These are phyloP conservation scores for Aptenodytes forsteri DNA, from an alignment of 2,113 vertebrate genomes.

Conservation along the genomic window DNA sequence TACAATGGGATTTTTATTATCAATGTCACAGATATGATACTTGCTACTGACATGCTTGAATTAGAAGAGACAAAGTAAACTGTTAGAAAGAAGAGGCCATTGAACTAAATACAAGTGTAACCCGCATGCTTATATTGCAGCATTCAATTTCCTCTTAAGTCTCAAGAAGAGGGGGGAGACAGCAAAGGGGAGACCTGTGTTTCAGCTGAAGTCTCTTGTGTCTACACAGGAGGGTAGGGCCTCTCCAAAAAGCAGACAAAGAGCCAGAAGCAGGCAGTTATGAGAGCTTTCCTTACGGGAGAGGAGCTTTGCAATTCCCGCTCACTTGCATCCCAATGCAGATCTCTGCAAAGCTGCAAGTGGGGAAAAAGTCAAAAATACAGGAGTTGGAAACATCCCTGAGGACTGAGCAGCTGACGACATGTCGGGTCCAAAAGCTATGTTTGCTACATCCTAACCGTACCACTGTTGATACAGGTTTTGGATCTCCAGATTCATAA, in stretches of 20 bases:
- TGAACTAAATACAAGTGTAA: slow-evolving; percentile 57
- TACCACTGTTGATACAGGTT: neutral
- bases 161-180: neutral
- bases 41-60: slow-evolving; percentile 69
- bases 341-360: neutral
- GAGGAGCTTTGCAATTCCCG: neutral
- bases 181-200: slow-evolving; percentile 19
- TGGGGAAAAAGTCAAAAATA: neutral
- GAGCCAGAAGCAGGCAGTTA: neutral
- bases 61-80: slow-evolving; percentile 72
- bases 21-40: slow-evolving; percentile 65
- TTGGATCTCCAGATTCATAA: neutral
- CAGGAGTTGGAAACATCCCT: neutral
- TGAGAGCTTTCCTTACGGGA: fast-evolving
- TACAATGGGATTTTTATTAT: slow-evolving; percentile 72
- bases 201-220: slow-evolving; percentile 23
- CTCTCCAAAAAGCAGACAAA: slow-evolving; percentile 42
- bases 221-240: neutral
- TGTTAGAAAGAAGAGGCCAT: slow-evolving; percentile 58
- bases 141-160: slow-evolving; percentile 32
- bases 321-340: neutral
- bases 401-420: neutral
- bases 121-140: slow-evolving; percentile 45
- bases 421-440: neutral
- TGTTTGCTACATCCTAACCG: neutral